phyloP scores from a whole-genome alignment of 2,888 invertebrate genomes.

The Tridacna gigas region DNA sequence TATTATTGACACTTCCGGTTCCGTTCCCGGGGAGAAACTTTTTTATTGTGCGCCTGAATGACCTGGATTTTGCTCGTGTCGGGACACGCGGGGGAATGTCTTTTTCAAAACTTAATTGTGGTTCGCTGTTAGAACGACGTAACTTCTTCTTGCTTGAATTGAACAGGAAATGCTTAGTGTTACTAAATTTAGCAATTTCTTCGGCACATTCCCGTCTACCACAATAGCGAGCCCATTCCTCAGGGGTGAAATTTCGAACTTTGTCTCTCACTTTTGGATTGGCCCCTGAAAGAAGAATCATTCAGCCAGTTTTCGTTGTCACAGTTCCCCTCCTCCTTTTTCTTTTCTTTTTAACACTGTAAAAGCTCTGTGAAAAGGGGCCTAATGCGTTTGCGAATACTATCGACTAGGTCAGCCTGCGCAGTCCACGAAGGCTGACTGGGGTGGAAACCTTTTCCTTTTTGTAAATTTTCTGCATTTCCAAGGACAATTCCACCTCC shows the following conservation, averaged over 20 bases:
- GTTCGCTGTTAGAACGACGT: constrained; percentile 88
- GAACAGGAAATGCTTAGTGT: constrained; percentile 80
- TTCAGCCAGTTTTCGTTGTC: no score
- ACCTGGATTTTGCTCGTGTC: constrained; percentile 61
- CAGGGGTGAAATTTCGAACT: constrained; percentile 89
- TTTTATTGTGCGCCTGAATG: constrained; percentile 73
- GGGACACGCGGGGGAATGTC: constrained; percentile 58
- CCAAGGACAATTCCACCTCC: no score
- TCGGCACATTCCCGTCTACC: constrained; percentile 90
- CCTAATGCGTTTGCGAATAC: no score
- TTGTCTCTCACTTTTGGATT: constrained; percentile 89
- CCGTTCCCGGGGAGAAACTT: constrained; percentile 71
- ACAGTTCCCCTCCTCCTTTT: no score
- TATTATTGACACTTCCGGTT: constrained; percentile 31
- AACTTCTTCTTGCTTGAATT: constrained; percentile 71
- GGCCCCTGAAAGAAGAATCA: constrained; percentile 87
- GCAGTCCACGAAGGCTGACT: no score
- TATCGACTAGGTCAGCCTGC: no score
- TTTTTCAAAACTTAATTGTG: constrained; percentile 78
- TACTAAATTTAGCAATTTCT: constrained; percentile 89
- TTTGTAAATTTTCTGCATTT: no score
- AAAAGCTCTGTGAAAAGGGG: no score
- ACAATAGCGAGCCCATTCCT: constrained; percentile 91
- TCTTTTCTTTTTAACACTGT: no score
- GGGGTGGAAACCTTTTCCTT: no score